A percentile compares a stretch with the other conserved stretches of the same genome.
phyloP scores from a whole-genome alignment of 2,888 invertebrate genomes.

The Timandra comae region DNA sequence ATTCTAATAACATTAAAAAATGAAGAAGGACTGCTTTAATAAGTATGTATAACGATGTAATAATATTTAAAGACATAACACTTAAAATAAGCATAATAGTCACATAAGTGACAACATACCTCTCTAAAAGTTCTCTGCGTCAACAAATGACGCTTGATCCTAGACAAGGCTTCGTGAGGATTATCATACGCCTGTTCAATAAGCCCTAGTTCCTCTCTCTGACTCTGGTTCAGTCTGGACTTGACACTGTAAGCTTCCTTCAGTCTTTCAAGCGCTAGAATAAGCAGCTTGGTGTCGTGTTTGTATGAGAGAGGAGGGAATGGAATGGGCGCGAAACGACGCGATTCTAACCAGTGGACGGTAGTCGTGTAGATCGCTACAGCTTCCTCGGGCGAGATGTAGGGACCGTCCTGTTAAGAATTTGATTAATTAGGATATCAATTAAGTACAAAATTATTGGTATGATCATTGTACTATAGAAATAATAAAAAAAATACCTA shows the following conservation, averaged over 20 bases:
- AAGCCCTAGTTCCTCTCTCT: slow-evolving; percentile 97
- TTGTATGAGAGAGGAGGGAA: slow-evolving; percentile 99
- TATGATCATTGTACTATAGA: too few relatives aligned
- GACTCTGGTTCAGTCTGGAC: slow-evolving; percentile 97
- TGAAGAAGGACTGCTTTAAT: too few relatives aligned
- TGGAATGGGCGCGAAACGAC: slow-evolving; percentile 99
- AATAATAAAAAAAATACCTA: too few relatives aligned
- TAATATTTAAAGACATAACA: too few relatives aligned
- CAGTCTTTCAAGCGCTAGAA: slow-evolving; percentile 95
- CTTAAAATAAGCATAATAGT: too few relatives aligned
- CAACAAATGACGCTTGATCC: slow-evolving; percentile 98
- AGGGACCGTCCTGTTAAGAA: slow-evolving; percentile 90
- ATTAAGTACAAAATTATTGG: too few relatives aligned
- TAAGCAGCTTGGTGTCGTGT: slow-evolving; percentile 98
- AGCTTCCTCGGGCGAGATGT: slow-evolving; percentile 99
- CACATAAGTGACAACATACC: slow-evolving; percentile 61
- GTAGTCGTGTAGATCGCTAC: slow-evolving; percentile 99
- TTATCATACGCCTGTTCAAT: slow-evolving; percentile 99
- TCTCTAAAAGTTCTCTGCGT: slow-evolving; percentile 99
- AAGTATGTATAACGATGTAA: too few relatives aligned
- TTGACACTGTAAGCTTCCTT: slow-evolving; percentile 99
- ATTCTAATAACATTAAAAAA: too few relatives aligned
- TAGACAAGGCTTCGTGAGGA: slow-evolving; percentile 98
- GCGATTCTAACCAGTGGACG: slow-evolving; percentile 99
- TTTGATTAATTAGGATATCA: too few relatives aligned